These are phyloP conservation scores for Uropsilus gracilis DNA, from an alignment of 2,113 vertebrate species.

Conservation along the genomic window DNA sequence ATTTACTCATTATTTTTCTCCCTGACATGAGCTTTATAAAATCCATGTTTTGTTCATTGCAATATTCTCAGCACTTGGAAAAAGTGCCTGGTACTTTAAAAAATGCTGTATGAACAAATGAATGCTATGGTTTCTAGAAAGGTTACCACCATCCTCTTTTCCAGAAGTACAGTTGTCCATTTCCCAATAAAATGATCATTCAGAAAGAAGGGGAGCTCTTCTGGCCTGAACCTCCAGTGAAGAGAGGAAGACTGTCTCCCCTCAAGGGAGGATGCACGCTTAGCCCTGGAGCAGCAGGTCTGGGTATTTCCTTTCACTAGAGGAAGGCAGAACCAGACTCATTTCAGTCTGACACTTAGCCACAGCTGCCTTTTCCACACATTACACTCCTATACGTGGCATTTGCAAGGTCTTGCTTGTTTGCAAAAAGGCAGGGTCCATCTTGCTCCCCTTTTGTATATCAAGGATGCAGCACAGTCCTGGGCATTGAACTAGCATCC, in stretches of 20 bases:
- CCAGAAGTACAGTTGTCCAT: background rate
- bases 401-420: background rate
- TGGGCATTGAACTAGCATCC: background rate
- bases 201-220: background rate
- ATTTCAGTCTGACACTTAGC: background rate
- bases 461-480: too few relatives aligned
- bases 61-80: background rate
- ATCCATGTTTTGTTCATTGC: background rate
- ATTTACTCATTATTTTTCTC: background rate
- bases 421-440: background rate
- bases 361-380: background rate
- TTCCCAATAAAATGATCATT: background rate
- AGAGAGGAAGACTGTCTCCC: fast-evolving
- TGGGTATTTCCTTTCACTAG: background rate
- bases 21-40: background rate
- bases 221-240: background rate
- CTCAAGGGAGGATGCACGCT: background rate
- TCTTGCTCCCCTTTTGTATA: background rate
- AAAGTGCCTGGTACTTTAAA: background rate
- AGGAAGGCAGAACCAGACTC: background rate
- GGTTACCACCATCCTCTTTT: background rate
- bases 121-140: background rate
- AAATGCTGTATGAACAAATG: background rate
- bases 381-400: fast-evolving
- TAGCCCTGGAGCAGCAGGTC: background rate